Evolutionary conservation across 2,888 invertebrate species (phyloP), one percentile per base, ranked within the genome.

Genomic region (Pristionchus exspectatus): DNA sequence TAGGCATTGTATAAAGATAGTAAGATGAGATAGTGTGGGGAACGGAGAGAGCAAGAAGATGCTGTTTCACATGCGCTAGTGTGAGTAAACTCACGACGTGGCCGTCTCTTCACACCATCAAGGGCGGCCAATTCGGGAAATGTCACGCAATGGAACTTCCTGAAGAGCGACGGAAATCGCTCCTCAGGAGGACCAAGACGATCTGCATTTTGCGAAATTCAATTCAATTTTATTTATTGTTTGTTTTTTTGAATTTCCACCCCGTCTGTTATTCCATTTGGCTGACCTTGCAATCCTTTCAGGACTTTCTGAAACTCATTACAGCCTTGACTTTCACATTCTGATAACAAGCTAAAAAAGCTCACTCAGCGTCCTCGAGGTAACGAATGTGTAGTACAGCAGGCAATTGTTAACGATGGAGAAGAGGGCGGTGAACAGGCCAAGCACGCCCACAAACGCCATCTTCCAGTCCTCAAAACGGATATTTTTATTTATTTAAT

Each of bases 401-500:
- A 94, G 90, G 27, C 91, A 92, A 83, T 94, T 94, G 90, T 94
- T 92, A 77, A 94, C 27, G 24, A 94, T 93, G 50, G 92, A 92
- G 85, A 93, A 90, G 44, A 94, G 66, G n/a, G 94, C 94, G 18
- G 93, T 92, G 14, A 91, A 88, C 14, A 93, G 90, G 21, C 94
- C 94, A 85, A 94, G 74, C n/a, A 91, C 90, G 9, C 94, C 94
- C 14, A 94, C 94, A 81, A 94, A 93, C 14, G 92, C 89, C 92
- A 94, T 92, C 90, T 94, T 94, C 92, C 93, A 94, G 50, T 93
- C 91, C 93, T 93, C 72, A 90, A 93, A 44, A 54, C 30, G 27
- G 27, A 50, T 87, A 63, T 50, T 50, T 50, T 50, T 50, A 50
- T 33, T 59, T 54, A 83, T n/a, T 83, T 83, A 54, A 83, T 83